A percentile compares a stretch with the other conserved stretches of the same genome.
These are phyloP conservation scores for Syngnathus typhle DNA, from an alignment of 2,113 vertebrate genomes.

Conservation along the genomic window DNA sequence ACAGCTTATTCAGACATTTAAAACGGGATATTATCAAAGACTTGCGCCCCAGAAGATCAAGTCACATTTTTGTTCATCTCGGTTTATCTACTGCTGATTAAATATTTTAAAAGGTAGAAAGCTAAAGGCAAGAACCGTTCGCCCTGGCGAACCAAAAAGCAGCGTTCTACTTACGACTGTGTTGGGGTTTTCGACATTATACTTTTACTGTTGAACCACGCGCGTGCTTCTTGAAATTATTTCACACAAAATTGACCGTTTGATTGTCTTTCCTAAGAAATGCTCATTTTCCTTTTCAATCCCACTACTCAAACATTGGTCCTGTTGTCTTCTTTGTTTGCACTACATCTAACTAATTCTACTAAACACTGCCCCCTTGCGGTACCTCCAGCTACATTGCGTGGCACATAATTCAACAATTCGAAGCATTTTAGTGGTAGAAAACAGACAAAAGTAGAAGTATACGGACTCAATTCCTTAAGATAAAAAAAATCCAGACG, in stretches of 20 bases:
- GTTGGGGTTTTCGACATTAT: neutral
- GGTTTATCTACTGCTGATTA: neutral
- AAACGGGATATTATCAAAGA: neutral
- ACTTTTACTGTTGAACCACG: too few relatives aligned
- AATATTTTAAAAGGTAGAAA: neutral
- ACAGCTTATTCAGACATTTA: neutral
- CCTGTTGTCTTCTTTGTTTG: neutral
- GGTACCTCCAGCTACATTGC: neutral
- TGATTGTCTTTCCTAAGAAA: neutral
- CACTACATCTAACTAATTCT: neutral
- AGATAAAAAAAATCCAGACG: too few relatives aligned
- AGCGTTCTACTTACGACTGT: neutral
- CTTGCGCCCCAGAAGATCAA: neutral
- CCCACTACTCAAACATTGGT: too few relatives aligned
- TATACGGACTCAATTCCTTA: too few relatives aligned
- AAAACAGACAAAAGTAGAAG: too few relatives aligned
- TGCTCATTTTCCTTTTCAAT: neutral
- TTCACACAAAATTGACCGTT: neutral
- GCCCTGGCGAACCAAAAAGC: neutral
- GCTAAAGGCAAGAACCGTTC: neutral
- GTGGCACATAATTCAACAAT: too few relatives aligned
- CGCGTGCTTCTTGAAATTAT: neutral
- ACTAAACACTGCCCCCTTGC: neutral
- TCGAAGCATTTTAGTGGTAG: too few relatives aligned
- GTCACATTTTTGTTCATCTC: neutral